Percentiles rank a stretch among this genome's conserved stretches.
These are phyloP conservation scores for Netelia melanura DNA, from an alignment of 2,888 invertebrate genomes.

Conservation along the genomic window DNA sequence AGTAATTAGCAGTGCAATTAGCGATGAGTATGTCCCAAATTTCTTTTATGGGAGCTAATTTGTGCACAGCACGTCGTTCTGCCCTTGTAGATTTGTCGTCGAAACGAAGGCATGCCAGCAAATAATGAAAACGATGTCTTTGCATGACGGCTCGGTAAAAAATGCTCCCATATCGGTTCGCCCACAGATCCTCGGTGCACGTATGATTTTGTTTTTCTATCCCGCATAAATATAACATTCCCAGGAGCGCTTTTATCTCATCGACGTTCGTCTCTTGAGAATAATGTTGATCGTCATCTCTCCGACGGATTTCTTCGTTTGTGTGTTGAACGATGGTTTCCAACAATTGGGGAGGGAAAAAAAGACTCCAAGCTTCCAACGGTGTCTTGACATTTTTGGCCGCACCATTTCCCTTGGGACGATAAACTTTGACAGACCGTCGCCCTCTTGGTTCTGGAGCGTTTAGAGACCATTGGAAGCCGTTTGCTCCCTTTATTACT, in stretches of 20 bases:
- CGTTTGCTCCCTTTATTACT: background rate
- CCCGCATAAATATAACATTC: slow-evolving; percentile 11
- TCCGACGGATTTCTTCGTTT: slow-evolving; percentile 16
- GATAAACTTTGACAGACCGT: background rate
- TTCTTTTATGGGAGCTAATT: slow-evolving; percentile 55
- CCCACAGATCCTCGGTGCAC: slow-evolving; percentile 53
- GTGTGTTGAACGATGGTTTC: background rate
- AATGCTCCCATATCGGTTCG: slow-evolving; percentile 41
- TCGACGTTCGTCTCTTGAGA: background rate
- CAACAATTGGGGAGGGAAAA: background rate
- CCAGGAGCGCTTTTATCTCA: slow-evolving; percentile 2
- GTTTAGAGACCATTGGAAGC: background rate
- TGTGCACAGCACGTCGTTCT: slow-evolving; percentile 13
- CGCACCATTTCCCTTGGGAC: background rate
- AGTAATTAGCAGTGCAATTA: slow-evolving; percentile 50
- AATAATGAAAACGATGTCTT: slow-evolving; percentile 48
- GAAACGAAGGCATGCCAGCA: slow-evolving; percentile 55
- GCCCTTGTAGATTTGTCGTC: slow-evolving; percentile 52
- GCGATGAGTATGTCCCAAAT: slow-evolving; percentile 51
- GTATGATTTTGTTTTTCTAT: slow-evolving; percentile 37
- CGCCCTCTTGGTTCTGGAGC: background rate
- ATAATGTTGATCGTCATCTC: background rate
- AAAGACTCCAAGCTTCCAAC: slow-evolving; percentile 1
- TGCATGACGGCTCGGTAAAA: slow-evolving; percentile 54
- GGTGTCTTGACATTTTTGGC: slow-evolving; percentile 1